phyloP scores from a whole-genome alignment of 2,888 invertebrate species.

The Mythimna vitellina region DNA sequence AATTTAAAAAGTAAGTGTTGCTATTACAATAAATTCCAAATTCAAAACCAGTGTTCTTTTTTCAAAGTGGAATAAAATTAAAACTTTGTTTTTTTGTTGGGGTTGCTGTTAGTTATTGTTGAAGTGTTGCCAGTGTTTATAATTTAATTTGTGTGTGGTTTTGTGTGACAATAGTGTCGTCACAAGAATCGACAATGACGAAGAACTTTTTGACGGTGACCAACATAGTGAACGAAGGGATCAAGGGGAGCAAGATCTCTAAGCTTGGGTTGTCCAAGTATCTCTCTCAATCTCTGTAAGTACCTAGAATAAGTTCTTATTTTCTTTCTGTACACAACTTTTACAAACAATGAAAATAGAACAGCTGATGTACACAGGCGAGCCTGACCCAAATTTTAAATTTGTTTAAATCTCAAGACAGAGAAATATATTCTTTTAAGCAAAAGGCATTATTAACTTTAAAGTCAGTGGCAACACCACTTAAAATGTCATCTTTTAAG shows the following conservation, averaged over 20 bases:
- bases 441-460: no score
- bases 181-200: slow-evolving; percentile 88
- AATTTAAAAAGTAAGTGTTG: slow-evolving; percentile 83
- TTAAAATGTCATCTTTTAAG: neutral
- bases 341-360: no score
- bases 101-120: slow-evolving; percentile 31
- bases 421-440: neutral
- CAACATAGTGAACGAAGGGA: slow-evolving; percentile 93
- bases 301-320: slow-evolving; percentile 72
- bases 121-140: slow-evolving; percentile 58
- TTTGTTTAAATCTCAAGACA: neutral
- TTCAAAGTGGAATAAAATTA: slow-evolving; percentile 31
- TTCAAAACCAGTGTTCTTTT: slow-evolving; percentile 59
- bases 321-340: no score
- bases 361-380: no score
- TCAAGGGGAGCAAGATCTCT: slow-evolving; percentile 94
- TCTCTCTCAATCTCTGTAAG: slow-evolving; percentile 95
- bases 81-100: slow-evolving; percentile 38
- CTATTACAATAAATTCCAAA: slow-evolving; percentile 31
- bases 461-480: no score
- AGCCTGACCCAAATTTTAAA: no score
- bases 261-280: slow-evolving; percentile 94
- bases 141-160: slow-evolving; percentile 67
- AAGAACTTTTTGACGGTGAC: slow-evolving; percentile 91
- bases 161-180: slow-evolving; percentile 83